Conservation (phyloP, 1,140 invertebrate genomes). For the Procambarus clarkii region DNA sequence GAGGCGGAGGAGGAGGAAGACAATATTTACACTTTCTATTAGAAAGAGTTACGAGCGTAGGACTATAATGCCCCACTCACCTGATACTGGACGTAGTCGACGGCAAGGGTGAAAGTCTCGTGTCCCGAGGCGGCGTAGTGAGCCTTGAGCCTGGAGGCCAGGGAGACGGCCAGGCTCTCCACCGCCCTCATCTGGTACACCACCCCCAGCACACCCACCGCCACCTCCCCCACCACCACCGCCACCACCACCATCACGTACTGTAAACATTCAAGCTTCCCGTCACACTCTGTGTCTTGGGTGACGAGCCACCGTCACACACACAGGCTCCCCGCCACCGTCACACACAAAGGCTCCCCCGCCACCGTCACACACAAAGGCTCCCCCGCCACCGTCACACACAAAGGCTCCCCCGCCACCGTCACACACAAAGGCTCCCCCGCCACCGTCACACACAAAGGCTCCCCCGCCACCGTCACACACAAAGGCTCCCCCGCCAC, state of each 20-base stretch:
- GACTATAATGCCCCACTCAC: background rate
- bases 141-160: slow-evolving; percentile 33
- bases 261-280: slow-evolving; percentile 7
- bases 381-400: too few species aligned
- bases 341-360: too few species aligned
- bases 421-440: too few species aligned
- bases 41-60: too few species aligned
- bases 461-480: too few species aligned
- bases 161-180: slow-evolving; percentile 18
- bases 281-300: too few species aligned
- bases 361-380: too few species aligned
- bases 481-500: too few species aligned
- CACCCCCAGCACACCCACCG: slow-evolving; percentile 57
- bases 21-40: background rate
- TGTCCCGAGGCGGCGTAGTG: slow-evolving; percentile 51
- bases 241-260: slow-evolving; percentile 57
- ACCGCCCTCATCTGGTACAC: slow-evolving; percentile 57
- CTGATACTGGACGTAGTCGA: slow-evolving; percentile 71
- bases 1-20: background rate
- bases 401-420: too few species aligned
- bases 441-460: too few species aligned
- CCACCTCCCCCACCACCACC: slow-evolving; percentile 58
- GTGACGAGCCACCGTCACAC: too few species aligned
- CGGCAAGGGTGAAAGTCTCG: slow-evolving; percentile 64
- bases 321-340: too few species aligned